phyloP scores from a whole-genome alignment of 2,797 vertebrate genomes.

The Leptoclinus maculatus region DNA sequence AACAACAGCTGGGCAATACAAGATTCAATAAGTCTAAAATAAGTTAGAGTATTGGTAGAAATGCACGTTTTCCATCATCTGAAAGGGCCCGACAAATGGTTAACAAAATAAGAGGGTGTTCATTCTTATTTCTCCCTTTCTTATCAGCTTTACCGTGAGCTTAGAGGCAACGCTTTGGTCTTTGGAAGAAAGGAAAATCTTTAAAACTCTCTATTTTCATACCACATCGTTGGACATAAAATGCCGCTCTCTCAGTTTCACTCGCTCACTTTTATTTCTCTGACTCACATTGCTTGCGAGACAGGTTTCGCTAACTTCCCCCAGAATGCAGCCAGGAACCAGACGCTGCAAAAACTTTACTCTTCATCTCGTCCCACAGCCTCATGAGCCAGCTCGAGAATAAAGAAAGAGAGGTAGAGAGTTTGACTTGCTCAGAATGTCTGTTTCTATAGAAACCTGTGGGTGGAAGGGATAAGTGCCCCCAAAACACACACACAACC shows the following conservation, averaged over 20 bases:
- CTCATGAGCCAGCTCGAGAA: constrained; percentile 41
- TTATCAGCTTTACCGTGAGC: background rate
- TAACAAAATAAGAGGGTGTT: background rate
- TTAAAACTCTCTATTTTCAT: background rate
- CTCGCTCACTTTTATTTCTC: constrained; percentile 25
- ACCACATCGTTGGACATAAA: background rate
- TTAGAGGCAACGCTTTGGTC: background rate
- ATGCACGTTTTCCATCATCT: constrained; percentile 8
- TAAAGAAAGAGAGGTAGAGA: constrained; percentile 20
- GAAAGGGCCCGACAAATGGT: background rate
- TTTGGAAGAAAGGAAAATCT: background rate
- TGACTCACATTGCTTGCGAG: constrained; percentile 38
- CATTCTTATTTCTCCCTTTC: background rate
- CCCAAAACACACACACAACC: background rate
- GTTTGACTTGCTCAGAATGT: constrained; percentile 50
- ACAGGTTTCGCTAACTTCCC: constrained; percentile 47
- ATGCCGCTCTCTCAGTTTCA: constrained; percentile 42
- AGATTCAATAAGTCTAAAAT: background rate
- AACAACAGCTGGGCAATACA: constrained; percentile 16
- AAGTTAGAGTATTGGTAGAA: background rate
- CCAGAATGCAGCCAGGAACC: constrained; percentile 36
- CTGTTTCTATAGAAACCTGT: constrained; percentile 77
- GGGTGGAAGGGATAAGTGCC: constrained; percentile 27
- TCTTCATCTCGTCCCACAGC: constrained; percentile 44
- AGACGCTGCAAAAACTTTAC: constrained; percentile 43